phyloP scores from a whole-genome alignment of 2,888 invertebrate genomes.

The Antitype chi region DNA sequence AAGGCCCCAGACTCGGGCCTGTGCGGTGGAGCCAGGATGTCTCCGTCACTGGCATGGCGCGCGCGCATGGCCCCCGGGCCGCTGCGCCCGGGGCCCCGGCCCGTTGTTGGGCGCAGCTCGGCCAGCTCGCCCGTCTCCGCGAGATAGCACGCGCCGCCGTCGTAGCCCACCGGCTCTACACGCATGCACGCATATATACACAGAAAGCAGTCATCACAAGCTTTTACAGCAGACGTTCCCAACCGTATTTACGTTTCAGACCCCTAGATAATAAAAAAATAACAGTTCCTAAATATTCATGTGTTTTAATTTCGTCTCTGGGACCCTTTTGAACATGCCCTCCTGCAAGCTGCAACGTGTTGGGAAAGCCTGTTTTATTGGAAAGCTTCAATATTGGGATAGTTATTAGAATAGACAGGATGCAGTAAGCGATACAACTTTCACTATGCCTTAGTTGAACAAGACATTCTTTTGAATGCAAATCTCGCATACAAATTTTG shows the following conservation, averaged over 20 bases:
- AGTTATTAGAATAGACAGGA: not conserved
- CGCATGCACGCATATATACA: constrained; percentile 51
- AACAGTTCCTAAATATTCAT: not conserved
- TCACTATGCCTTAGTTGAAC: not conserved
- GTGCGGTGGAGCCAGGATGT: constrained; percentile 82
- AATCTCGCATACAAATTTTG: no score
- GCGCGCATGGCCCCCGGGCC: constrained; percentile 67
- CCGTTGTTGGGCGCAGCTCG: constrained; percentile 48
- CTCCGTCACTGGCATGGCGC: constrained; percentile 85
- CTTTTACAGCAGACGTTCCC: constrained; percentile 11
- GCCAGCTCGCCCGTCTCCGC: constrained; percentile 68
- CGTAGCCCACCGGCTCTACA: constrained; percentile 83
- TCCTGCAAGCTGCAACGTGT: not conserved
- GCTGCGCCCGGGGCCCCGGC: constrained; percentile 28
- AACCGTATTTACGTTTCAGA: not conserved
- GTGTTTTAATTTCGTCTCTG: not conserved
- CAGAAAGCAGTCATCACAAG: constrained; percentile 43
- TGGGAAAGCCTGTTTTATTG: not conserved
- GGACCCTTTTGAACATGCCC: not conserved
- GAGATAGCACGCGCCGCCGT: constrained; percentile 79
- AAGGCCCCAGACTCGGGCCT: constrained; percentile 86
- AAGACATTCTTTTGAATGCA: not conserved
- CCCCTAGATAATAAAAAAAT: not conserved
- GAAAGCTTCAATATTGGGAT: constrained; percentile 21
- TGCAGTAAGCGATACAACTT: constrained; percentile 29